Conservation (phyloP, 2,113 vertebrate species). For the Elephas maximus region DNA sequence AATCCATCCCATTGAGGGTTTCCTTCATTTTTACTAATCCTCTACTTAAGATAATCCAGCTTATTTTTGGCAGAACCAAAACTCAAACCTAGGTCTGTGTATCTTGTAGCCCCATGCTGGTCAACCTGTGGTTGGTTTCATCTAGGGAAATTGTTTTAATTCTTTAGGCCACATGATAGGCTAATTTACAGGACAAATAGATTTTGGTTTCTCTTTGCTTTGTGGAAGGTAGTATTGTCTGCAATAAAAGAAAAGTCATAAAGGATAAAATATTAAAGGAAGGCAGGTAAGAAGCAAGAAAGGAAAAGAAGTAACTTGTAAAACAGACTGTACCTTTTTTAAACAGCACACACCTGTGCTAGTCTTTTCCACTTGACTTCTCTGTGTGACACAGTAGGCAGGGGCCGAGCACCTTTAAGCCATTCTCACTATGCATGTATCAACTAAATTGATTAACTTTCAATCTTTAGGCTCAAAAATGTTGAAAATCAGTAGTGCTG, state of each 20-base stretch:
- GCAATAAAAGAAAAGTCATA: not conserved
- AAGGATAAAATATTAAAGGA: not conserved
- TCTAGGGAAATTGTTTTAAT: not conserved
- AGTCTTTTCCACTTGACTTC: not conserved
- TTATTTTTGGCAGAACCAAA: not conserved
- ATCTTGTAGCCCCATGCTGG: not conserved
- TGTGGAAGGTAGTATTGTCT: conserved; percentile 5
- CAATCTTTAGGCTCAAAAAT: not conserved
- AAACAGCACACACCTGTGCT: not conserved
- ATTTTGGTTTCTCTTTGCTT: conserved; percentile 31
- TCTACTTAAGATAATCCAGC: not conserved
- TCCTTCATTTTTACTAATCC: not conserved
- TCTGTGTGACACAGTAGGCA: not conserved
- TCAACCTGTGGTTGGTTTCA: not conserved
- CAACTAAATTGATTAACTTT: conserved; percentile 3
- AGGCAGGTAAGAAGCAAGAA: not conserved
- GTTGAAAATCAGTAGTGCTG: not conserved
- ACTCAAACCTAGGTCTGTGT: not conserved
- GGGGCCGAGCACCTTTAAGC: not conserved
- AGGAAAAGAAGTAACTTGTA: not conserved
- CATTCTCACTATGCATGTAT: not conserved
- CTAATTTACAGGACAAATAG: conserved; percentile 27
- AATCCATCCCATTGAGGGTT: not conserved
- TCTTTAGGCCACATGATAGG: not conserved
- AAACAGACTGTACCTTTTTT: not conserved